Base-by-base conservation (phyloP, 2,797 vertebrate genomes). In the Dryobates pubescens region DNA sequence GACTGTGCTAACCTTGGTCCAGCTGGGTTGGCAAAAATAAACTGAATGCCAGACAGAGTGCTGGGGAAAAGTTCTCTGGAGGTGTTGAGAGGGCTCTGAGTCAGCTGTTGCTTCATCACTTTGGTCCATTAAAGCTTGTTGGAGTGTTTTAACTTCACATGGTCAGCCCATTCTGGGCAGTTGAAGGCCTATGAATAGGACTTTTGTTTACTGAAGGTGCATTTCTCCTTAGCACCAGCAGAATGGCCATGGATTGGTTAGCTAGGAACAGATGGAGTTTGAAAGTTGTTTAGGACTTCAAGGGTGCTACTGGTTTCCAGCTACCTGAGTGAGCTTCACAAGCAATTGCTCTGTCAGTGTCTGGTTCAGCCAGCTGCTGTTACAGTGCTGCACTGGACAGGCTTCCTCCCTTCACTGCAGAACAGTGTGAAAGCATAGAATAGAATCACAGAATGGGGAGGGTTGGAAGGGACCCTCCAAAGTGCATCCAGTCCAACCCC, bases 11-110 rank as follows among this genome's bases (percentile, higher is more conserved):
- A 94, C 94, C 96, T 96, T 92, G 96, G 96, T 74, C 47, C 77
- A 82, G 74, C 85, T 75, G 54, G 54, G 61, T 59, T 45, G 92
- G 80, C 95, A 96, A 96, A 97, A 97, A 96, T 96, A 97, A 96
- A 95, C 69, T 80, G 86, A 96, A 36, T 86, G 45, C 83, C 90
- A 83, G 74, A 81, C 79, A 70, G 73, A 90, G 75, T 65, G 76
- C 82, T 54, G 81, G 80, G 91, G 88, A 72, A 62, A 51, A 69
- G 90, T 61, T 63, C 26, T 86, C 56, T 93, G 88, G 82, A 86
- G 86, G 73, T 76, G 78, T 36, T 84, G 84, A 91, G 86, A 9
- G 67, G 34, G 57, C 70, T 86, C 75, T 59, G 58, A 83, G 78
- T 90, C 92, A 96, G 85, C 79, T 97, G 80, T 92, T 97, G 78